These are phyloP conservation scores for Alloplasta piceator DNA, from an alignment of 2,888 invertebrate species.

Conservation along the genomic window DNA sequence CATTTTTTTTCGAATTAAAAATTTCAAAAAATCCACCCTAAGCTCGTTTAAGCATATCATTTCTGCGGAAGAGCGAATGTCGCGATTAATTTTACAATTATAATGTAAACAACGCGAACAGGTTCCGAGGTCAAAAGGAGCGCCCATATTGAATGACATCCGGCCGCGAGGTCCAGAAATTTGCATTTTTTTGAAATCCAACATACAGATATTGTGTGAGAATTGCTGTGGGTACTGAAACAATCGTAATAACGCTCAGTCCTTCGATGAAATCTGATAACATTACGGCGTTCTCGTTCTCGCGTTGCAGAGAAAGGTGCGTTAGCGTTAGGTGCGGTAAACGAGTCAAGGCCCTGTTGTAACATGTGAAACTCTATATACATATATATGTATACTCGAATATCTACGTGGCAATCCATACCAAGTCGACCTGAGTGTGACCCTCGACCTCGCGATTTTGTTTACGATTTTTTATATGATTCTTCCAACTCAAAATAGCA, in stretches of 20 bases:
- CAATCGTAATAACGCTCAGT: conserved; percentile 40
- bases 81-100: too few species aligned
- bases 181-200: background rate
- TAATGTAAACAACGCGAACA: background rate
- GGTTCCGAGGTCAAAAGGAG: background rate
- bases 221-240: background rate
- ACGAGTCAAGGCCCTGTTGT: conserved; percentile 57
- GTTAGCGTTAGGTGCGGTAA: conserved; percentile 61
- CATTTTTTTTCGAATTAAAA: too few species aligned
- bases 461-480: too few species aligned
- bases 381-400: conserved; percentile 1
- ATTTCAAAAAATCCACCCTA: too few species aligned
- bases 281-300: conserved; percentile 40
- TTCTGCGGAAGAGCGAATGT: too few species aligned
- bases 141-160: background rate
- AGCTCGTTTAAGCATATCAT: too few species aligned
- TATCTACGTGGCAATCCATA: background rate
- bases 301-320: conserved; percentile 59
- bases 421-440: too few species aligned
- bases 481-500: too few species aligned
- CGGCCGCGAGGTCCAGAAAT: conserved; percentile 4
- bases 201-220: background rate
- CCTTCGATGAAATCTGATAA: conserved; percentile 54
- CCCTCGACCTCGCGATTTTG: too few species aligned
- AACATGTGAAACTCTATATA: conserved; percentile 4